Evolutionary conservation across 2,797 vertebrate species (phyloP), one percentile per base, ranked within the genome.

Genomic region (Rhabdophis nuchalis): DNA sequence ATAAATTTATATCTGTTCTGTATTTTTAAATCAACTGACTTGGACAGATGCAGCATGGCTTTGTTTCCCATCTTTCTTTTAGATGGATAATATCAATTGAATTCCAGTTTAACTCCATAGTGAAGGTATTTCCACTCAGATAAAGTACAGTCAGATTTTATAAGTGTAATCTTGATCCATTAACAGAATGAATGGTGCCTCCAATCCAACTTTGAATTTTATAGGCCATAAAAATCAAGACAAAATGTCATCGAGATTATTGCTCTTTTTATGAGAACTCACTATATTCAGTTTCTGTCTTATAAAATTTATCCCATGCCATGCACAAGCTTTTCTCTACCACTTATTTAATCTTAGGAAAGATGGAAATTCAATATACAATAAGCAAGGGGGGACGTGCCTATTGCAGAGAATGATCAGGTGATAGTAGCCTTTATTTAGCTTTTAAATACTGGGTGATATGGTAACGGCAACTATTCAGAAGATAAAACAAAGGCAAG

Each of bases 401-500:
- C 23, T 88, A 90, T 89, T 29, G 86, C 88, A 46, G 25, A 92
- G 27, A 91, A 86, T 18, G 94, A 94, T 90, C 0, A 8, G 41
- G 85, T 56, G 93, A 90, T 93, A 7, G 53, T 85, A 36, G 90
- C 53, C 88, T 41, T 6, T 92, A 90, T 90, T 5, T 41, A 89
- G 52, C 50, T 57, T 60, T 23, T 36, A 0, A 92, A 56, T 89
- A 52, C 36, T 72, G 60, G n/a, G n/a, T 72, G 68, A 32, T 20
- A 60, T 91, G 16, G n/a, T 10, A 7, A 29, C 13, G 72, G 89
- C 53, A 93, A 91, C 96, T 82, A 92, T 53, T 60, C 54, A 2
- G 1, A 60, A 12, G 14, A 32, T 72, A 86, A 72, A 91, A 8
- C 27, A 64, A 89, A 82, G 86, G n/a, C n/a, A 92, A 6, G 50